phyloP scores from a whole-genome alignment of 2,888 invertebrate genomes.

The Drosophila quasianomalipes region DNA sequence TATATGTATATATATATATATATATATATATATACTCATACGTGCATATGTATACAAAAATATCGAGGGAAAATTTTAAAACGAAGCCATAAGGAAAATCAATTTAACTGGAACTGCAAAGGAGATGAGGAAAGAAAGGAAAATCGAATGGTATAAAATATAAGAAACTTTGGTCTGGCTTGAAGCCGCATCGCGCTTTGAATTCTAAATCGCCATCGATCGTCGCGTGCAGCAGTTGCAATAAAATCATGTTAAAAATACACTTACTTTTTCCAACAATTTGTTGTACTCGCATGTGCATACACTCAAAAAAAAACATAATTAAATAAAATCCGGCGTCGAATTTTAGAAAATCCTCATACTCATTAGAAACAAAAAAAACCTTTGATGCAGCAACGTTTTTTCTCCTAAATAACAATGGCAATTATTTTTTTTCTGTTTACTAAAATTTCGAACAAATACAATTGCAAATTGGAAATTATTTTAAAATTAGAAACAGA shows the following conservation, averaged over 20 bases:
- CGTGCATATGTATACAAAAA: not conserved
- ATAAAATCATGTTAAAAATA: constrained; percentile 78
- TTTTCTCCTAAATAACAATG: not conserved
- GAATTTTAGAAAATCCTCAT: not conserved
- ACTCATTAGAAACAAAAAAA: not conserved
- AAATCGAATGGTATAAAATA: not conserved
- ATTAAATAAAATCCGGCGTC: not conserved
- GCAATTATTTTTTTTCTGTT: too few relatives aligned
- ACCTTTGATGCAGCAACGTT: not conserved
- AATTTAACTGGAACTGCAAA: constrained; percentile 56
- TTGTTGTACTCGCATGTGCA: constrained; percentile 2
- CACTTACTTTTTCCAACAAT: constrained; percentile 29
- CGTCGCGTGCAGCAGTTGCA: constrained; percentile 73
- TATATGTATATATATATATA: not conserved
- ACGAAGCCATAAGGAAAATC: constrained; percentile 48
- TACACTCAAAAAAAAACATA: not conserved
- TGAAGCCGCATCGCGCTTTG: constrained; percentile 52
- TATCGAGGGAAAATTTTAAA: constrained; percentile 38
- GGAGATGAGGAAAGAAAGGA: constrained; percentile 7
- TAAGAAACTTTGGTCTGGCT: constrained; percentile 27
- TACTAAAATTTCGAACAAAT: too few relatives aligned
- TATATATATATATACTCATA: not conserved
- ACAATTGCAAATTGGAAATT: not conserved
- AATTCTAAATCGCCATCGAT: constrained; percentile 58
- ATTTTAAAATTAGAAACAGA: not conserved